phyloP scores from a whole-genome alignment of 2,797 vertebrate species.

The Chelon labrosus region DNA sequence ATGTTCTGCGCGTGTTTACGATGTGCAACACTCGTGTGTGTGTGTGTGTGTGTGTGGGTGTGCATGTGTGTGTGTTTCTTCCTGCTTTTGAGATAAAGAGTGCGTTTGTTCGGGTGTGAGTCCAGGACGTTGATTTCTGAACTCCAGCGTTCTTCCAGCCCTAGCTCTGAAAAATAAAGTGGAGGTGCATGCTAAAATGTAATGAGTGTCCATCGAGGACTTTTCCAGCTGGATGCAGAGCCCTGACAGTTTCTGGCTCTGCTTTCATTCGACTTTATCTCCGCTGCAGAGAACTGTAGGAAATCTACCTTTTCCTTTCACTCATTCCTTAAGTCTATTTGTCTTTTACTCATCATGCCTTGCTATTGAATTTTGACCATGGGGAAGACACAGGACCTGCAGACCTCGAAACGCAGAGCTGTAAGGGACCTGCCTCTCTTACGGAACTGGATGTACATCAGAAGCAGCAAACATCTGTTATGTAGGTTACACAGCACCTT shows the following conservation, averaged over 20 bases:
- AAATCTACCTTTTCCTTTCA: constrained; percentile 22
- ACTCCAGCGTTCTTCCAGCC: constrained; percentile 46
- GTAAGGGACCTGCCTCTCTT: constrained; percentile 22
- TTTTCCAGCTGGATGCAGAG: constrained; percentile 55
- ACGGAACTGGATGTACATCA: constrained; percentile 51
- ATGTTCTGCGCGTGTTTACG: neutral
- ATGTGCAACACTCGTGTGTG: neutral
- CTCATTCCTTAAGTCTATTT: neutral
- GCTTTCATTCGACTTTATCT: constrained; percentile 58
- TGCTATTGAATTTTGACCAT: constrained; percentile 29
- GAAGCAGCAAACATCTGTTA: constrained; percentile 63
- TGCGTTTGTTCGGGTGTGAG: constrained; percentile 2
- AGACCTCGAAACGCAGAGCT: constrained; percentile 24
- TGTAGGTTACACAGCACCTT: constrained; percentile 51
- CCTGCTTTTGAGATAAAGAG: neutral
- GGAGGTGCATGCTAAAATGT: constrained; percentile 54
- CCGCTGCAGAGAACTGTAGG: constrained; percentile 39
- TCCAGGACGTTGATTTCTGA: constrained; percentile 49
- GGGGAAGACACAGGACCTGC: constrained; percentile 3
- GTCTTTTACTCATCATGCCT: constrained; percentile 7
- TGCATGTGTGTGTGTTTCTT: too few relatives aligned
- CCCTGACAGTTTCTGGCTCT: constrained; percentile 49
- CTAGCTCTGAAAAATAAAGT: constrained; percentile 40
- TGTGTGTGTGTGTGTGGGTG: neutral
- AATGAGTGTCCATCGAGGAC: constrained; percentile 48